Percentiles rank a stretch among this genome's conserved stretches.
Evolutionary conservation across 1,140 invertebrate species (phyloP).

Genomic region (Penaeus indicus): DNA sequence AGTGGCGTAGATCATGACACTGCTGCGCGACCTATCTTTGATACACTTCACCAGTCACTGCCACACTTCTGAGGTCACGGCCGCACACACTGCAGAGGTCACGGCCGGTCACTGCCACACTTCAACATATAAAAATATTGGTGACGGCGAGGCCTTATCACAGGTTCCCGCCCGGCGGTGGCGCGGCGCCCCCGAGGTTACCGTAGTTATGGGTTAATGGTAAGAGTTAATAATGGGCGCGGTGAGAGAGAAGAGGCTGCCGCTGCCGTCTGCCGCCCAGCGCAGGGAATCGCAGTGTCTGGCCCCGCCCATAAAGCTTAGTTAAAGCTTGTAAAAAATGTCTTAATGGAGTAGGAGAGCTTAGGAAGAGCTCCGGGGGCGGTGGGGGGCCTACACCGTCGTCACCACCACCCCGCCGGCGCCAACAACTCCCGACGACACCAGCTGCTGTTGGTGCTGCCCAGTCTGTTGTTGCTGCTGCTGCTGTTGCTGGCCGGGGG

Average conservation of each 20-base stretch:
- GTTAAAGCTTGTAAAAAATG: slow-evolving; percentile 64
- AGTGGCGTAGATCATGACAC: not conserved
- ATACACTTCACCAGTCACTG: too few relatives aligned
- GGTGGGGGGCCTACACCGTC: slow-evolving; percentile 34
- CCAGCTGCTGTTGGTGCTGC: slow-evolving; percentile 45
- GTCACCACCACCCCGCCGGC: slow-evolving; percentile 46
- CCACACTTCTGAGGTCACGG: not conserved
- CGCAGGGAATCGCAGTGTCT: slow-evolving; percentile 38
- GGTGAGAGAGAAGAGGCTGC: slow-evolving; percentile 11
- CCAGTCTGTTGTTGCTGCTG: slow-evolving; percentile 16
- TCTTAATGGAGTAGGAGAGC: slow-evolving; percentile 37
- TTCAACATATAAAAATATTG: slow-evolving; percentile 57
- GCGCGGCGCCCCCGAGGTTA: slow-evolving; percentile 15
- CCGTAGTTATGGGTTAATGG: slow-evolving; percentile 55
- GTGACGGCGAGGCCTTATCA: slow-evolving; percentile 6
- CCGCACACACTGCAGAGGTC: slow-evolving; percentile 9
- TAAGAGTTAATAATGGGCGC: slow-evolving; percentile 36
- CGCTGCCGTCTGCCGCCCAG: slow-evolving; percentile 30
- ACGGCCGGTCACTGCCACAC: slow-evolving; percentile 36
- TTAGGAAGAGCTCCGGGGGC: slow-evolving; percentile 5
- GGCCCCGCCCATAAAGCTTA: slow-evolving; percentile 58
- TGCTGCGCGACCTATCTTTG: not conserved
- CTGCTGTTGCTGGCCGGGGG: slow-evolving; percentile 19
- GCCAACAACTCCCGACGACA: slow-evolving; percentile 26
- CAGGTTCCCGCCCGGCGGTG: not conserved